A percentile compares a stretch with the other conserved stretches of the same genome.
These are phyloP conservation scores for Anarsia innoxiella DNA, from an alignment of 2,888 invertebrate species.

Conservation along the genomic window DNA sequence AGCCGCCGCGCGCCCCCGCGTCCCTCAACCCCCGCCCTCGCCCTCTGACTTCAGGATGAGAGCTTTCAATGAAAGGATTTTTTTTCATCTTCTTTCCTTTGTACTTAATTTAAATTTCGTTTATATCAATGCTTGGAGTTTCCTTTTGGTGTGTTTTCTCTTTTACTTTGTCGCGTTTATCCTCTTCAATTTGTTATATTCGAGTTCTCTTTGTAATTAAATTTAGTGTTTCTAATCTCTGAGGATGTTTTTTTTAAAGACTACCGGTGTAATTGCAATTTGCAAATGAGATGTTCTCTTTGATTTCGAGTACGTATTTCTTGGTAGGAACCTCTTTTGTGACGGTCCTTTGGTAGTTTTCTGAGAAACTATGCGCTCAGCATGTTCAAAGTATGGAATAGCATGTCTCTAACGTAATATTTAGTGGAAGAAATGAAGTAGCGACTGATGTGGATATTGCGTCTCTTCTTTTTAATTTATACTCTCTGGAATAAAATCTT, in stretches of 20 bases:
- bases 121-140: slow-evolving; percentile 75
- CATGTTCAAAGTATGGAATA: too few relatives aligned
- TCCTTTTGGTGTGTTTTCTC: slow-evolving; percentile 73
- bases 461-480: too few relatives aligned
- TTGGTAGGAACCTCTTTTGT: slow-evolving; percentile 34
- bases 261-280: slow-evolving; percentile 69
- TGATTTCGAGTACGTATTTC: slow-evolving; percentile 53
- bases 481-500: too few relatives aligned
- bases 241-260: slow-evolving; percentile 44
- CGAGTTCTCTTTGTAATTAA: slow-evolving; percentile 72
- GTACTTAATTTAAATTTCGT: slow-evolving; percentile 77
- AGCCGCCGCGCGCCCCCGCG: slow-evolving; percentile 45
- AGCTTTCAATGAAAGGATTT: slow-evolving; percentile 76
- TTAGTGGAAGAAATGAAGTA: too few relatives aligned
- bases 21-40: slow-evolving; percentile 30
- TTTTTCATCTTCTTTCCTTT: slow-evolving; percentile 74
- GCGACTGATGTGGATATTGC: too few relatives aligned
- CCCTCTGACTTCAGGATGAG: slow-evolving; percentile 70
- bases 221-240: slow-evolving; percentile 73
- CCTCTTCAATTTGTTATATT: slow-evolving; percentile 73
- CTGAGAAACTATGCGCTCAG: slow-evolving; percentile 20
- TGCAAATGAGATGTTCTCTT: slow-evolving; percentile 65
- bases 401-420: too few relatives aligned
- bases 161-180: slow-evolving; percentile 75
- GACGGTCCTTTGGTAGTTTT: slow-evolving; percentile 34